Base-by-base conservation (phyloP, 2,797 vertebrate genomes). In the Pangasius macronema region DNA sequence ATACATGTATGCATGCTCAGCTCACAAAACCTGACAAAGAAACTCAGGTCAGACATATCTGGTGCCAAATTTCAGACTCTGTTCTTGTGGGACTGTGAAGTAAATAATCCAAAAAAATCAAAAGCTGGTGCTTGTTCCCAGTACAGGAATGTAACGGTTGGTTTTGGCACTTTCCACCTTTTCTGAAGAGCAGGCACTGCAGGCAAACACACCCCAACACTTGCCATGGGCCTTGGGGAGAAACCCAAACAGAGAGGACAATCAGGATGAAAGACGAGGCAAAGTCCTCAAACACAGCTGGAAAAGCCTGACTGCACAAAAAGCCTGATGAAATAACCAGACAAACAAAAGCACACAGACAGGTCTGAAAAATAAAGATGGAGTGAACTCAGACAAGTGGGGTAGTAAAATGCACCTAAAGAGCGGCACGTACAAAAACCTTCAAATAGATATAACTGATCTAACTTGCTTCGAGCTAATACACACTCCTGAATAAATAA, bases 131-230 rank as follows among this genome's bases (percentile, higher is more conserved):
- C 33, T 59, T 68, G 76, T 86, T 39, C 30, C 51, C 81, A 49
- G 53, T 87, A 65, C 76, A 88, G 77, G 33, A 87, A 86, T 86
- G 82, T 49, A 80, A 86, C 88, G 86, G 91, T 89, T 91, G 77
- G 89, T 91, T 93, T 91, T 92, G 91, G 90, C 91, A 75, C 27
- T 42, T 85, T 76, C 72, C 82, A 84, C 20, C 30, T 63, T 82
- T 82, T 57, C 36, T 88, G 65, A 84, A 83, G 72, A 53, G 16
- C 10, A 85, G 88, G 70, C 61, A 88, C 51, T 65, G 87, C 55
- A 88, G 76, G 87, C 76, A 91, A 89, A 87, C 77, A 85, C 76
- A 82, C 83, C 73, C 75, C 75, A 63, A 63, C 70, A 87, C 79
- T 65, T 51, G 85, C 61, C 90, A 42, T 76, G 49, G 72, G 49